These are phyloP conservation scores for Petrocephalus sullivani DNA, from an alignment of 2,797 vertebrate genomes.

Conservation along the genomic window DNA sequence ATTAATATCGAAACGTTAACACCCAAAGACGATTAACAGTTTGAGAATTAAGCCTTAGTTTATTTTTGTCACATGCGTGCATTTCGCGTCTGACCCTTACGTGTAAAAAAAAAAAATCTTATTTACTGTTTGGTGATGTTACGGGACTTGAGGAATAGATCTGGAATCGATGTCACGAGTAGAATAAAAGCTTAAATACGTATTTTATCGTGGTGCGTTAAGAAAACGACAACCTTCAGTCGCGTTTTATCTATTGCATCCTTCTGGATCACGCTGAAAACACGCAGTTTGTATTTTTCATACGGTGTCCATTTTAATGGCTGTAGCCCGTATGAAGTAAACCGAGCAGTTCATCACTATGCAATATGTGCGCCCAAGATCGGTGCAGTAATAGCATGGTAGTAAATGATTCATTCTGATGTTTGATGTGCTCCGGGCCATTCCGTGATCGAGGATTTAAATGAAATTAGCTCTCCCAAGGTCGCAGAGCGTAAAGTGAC, in stretches of 20 bases:
- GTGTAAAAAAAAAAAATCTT: conserved; percentile 1
- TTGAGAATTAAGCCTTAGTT: not conserved
- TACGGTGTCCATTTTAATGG: not conserved
- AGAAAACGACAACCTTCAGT: not conserved
- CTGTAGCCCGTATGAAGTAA: not conserved
- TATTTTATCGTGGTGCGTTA: not conserved
- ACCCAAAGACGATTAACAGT: not conserved
- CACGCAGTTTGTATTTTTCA: not conserved
- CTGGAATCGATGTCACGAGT: not conserved
- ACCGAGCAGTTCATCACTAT: not conserved
- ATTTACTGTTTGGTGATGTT: conserved; percentile 1
- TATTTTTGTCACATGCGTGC: not conserved
- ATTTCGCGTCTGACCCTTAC: conserved; percentile 29
- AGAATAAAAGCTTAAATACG: not conserved
- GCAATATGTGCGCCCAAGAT: not conserved
- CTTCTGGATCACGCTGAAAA: not conserved
- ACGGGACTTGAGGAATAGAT: not conserved
- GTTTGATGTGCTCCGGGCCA: not conserved
- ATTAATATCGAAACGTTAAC: not conserved
- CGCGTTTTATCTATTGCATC: not conserved
- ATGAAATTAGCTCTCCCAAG: conserved; percentile 12
- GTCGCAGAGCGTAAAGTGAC: not conserved
- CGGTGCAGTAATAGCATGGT: not conserved
- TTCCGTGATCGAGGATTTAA: conserved; percentile 12
- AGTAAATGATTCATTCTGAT: not conserved